Conservation (phyloP, 2,888 invertebrate species). For the Steinernema scapterisci region DNA sequence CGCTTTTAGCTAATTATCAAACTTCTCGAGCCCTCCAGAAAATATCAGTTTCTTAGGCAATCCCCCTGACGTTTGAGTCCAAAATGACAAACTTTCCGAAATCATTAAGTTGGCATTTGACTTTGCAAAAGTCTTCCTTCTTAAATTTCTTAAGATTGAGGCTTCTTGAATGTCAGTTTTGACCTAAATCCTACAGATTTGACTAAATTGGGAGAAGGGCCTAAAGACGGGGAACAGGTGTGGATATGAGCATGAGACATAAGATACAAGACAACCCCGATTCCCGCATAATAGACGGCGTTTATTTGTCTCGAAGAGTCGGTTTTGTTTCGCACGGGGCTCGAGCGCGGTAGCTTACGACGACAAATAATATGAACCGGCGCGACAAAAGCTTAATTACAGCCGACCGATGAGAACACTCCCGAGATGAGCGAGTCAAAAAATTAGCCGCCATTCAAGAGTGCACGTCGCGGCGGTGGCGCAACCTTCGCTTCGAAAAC, state of each 20-base stretch:
- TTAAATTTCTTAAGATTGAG: background rate
- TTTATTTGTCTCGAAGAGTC: too few relatives aligned
- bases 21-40: background rate
- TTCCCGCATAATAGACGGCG: too few relatives aligned
- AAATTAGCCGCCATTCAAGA: conserved; percentile 20
- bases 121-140: background rate
- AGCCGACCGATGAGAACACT: background rate
- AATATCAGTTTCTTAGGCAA: too few relatives aligned
- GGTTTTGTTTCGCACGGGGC: too few relatives aligned
- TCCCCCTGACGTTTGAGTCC: background rate
- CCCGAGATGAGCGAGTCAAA: background rate
- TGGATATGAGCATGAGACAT: too few relatives aligned
- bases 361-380: background rate
- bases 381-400: conserved; percentile 11
- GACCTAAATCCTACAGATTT: too few relatives aligned
- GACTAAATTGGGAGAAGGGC: too few relatives aligned
- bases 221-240: too few relatives aligned
- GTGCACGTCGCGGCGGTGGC: background rate
- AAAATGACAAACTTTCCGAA: background rate
- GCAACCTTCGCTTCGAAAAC: too few relatives aligned
- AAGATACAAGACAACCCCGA: too few relatives aligned
- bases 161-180: background rate
- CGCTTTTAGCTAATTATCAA: background rate
- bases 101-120: background rate
- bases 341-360: too few relatives aligned